Evolutionary conservation across 1,140 invertebrate genomes (phyloP).

Genomic region (Palaemon carinicauda): DNA sequence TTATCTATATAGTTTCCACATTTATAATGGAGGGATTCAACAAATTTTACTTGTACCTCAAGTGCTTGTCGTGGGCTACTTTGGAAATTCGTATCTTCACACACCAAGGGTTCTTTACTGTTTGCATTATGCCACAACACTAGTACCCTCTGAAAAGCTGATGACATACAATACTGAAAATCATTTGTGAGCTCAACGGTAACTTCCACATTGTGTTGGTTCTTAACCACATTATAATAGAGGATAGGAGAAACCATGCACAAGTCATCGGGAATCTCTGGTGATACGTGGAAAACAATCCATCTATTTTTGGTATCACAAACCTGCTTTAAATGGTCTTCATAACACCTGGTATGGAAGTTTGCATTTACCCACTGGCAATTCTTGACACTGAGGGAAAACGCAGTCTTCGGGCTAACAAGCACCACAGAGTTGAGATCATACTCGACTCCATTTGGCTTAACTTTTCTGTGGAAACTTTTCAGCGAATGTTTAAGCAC

Average conservation of each 20-base stretch:
- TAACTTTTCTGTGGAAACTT: neutral
- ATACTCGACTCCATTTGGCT: neutral
- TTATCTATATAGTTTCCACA: slow-evolving; percentile 18
- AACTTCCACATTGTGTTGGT: neutral
- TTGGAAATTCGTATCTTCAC: neutral
- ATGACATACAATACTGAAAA: neutral
- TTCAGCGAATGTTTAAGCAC: slow-evolving; percentile 6
- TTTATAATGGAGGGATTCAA: slow-evolving; percentile 34
- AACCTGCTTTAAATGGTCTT: neutral
- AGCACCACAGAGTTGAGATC: slow-evolving; percentile 36
- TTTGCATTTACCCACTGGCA: slow-evolving; percentile 22
- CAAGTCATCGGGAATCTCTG: neutral
- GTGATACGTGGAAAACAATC: neutral
- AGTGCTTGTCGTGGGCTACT: neutral
- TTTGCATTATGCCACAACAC: slow-evolving; percentile 22
- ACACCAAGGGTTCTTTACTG: neutral
- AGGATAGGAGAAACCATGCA: slow-evolving; percentile 20
- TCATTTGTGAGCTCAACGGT: slow-evolving; percentile 6
- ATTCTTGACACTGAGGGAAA: slow-evolving; percentile 6
- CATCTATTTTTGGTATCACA: slow-evolving; percentile 9
- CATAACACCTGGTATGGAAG: neutral
- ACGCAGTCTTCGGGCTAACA: slow-evolving; percentile 7
- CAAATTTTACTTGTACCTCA: slow-evolving; percentile 32
- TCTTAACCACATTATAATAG: slow-evolving; percentile 13
- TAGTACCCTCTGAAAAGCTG: slow-evolving; percentile 9